Percentiles rank a stretch among this genome's conserved stretches.
Conservation (phyloP, 2,888 invertebrate genomes). For the Cantharis nigra region DNA sequence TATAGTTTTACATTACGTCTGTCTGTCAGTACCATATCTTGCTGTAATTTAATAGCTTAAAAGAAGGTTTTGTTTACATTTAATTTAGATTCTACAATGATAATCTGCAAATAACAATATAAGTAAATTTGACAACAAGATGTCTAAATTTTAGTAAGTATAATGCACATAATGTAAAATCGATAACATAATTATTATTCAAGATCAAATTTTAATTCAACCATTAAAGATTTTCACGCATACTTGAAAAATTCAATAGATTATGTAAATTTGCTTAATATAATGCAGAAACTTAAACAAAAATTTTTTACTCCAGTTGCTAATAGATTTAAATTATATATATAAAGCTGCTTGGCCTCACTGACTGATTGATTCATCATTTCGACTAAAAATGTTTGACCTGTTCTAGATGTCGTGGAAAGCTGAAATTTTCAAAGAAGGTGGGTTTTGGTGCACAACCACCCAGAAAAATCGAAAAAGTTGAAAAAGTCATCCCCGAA, state of each 20-base stretch:
- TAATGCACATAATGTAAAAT: background rate
- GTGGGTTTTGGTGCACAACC: too few species aligned
- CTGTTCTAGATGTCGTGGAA: too few species aligned
- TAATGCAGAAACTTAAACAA: background rate
- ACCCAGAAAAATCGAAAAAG: too few species aligned
- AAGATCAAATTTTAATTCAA: background rate
- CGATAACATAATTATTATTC: background rate
- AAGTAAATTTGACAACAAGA: background rate
- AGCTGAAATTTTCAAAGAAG: too few species aligned
- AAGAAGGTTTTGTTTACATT: background rate
- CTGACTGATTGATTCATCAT: too few species aligned
- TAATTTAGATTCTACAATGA: background rate
- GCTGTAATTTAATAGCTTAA: background rate
- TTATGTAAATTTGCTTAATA: background rate
- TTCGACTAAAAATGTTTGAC: too few species aligned
- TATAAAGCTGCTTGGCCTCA: too few species aligned
- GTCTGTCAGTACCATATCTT: background rate
- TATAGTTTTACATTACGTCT: background rate
- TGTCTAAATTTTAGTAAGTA: background rate
- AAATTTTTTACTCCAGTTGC: background rate
- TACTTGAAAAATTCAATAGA: background rate
- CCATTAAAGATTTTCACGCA: background rate
- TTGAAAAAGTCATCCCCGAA: too few species aligned
- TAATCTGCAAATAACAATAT: background rate
- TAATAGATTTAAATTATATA: background rate